These are phyloP conservation scores for Entomyzon cyanotis DNA, from an alignment of 2,113 vertebrate species.

Conservation along the genomic window DNA sequence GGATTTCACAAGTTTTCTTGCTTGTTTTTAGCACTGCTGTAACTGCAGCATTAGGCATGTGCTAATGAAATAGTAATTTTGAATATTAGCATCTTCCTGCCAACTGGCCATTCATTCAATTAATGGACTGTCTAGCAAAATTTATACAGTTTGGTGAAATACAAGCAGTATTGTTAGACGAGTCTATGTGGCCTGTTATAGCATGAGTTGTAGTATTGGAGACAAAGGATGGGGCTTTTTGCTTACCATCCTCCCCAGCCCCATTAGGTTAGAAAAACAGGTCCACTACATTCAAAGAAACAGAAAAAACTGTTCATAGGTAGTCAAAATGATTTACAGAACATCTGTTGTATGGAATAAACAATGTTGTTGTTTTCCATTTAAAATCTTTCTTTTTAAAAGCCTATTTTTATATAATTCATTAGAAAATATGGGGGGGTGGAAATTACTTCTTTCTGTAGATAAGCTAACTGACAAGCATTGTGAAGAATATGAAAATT, in stretches of 20 bases:
- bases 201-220: neutral
- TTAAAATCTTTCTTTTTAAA: neutral
- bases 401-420: neutral
- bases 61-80: constrained; percentile 1
- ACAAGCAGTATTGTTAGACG: neutral
- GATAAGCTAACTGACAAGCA: neutral
- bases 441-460: neutral
- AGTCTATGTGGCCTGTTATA: neutral
- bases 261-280: neutral
- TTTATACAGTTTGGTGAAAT: neutral
- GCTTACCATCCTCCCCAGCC: neutral
- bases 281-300: neutral
- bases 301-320: neutral
- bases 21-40: neutral
- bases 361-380: neutral
- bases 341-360: neutral
- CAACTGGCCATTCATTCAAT: constrained; percentile 17
- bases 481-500: neutral
- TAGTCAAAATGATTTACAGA: neutral
- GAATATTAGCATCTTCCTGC: neutral
- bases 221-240: neutral
- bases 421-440: neutral
- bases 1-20: constrained; percentile 20
- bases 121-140: neutral
- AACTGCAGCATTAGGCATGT: neutral